Percentiles rank a stretch among this genome's conserved stretches.
Conservation (phyloP, 2,113 vertebrate genomes). For the Diadophis punctatus region DNA sequence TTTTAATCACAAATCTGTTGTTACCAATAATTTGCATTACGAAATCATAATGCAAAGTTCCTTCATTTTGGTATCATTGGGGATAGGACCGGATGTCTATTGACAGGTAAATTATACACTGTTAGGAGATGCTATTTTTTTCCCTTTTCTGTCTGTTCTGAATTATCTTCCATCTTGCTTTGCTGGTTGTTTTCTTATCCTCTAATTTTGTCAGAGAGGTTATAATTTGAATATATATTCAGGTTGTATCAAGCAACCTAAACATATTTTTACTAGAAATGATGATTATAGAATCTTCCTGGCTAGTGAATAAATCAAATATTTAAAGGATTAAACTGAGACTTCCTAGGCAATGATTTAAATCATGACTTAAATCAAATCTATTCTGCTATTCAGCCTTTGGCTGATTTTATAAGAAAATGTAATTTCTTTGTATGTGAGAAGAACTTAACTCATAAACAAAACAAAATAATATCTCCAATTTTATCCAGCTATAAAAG, state of each 20-base stretch:
- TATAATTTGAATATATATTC: neutral
- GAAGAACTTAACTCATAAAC: neutral
- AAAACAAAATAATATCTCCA: neutral
- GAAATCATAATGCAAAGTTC: neutral
- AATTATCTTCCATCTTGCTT: neutral
- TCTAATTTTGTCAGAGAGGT: neutral
- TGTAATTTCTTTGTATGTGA: neutral
- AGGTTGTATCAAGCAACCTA: neutral
- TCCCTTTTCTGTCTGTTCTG: neutral
- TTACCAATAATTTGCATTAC: neutral
- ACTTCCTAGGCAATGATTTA: neutral
- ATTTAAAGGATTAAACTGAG: neutral
- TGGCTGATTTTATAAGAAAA: neutral
- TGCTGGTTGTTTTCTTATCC: neutral
- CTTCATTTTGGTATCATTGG: neutral
- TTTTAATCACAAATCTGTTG: neutral
- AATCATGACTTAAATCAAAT: neutral
- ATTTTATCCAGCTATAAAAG: neutral
- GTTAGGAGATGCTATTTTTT: neutral
- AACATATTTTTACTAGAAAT: neutral
- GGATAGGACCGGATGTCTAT: neutral
- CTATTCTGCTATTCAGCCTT: neutral
- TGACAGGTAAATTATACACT: neutral
- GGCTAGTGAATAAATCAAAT: neutral
- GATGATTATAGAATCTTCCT: neutral